Base-by-base conservation (phyloP, 2,113 vertebrate species). In the Psettodes erumei region DNA sequence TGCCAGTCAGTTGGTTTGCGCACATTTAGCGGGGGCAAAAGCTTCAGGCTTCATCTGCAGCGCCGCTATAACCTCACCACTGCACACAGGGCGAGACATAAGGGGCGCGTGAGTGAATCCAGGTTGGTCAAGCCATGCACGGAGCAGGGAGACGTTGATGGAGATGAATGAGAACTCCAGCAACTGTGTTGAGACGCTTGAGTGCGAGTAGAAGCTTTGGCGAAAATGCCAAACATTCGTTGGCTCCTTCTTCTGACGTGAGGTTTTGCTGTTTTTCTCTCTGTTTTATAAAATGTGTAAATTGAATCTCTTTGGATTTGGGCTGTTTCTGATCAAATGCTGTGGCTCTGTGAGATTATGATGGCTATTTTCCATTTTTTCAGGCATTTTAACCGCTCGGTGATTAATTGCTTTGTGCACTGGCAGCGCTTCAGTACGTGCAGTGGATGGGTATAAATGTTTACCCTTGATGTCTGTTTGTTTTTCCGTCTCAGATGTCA, bases 401-500 rank as follows among this genome's bases (percentile, higher is more conserved):
- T 6, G 43, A 47, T 47, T 10, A 21, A 47, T 23, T 9, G 8
- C 11, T 25, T 50, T n/a, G n/a, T n/a, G 16, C 42, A 43, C 2
- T 43, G n/a, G 6, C 10, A 13, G 12, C 3, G 32, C 6, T 28
- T 35, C 4, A 13, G 13, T 12, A 10, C 13, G n/a, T 62, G 19
- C 23, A 33, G 4, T 37, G 21, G 12, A 25, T 3, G 12, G 18
- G 0, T 18, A 33, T 1, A 3, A 51, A 25, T 32, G 19, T 54
- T 75, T 16, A 59, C 27, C 35, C 30, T 61, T 30, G 37, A 12
- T 30, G 5, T 33, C 18, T 27, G 8, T 15, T 2, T 16, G 28
- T 55, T 3, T 73, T 33, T 66, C 62, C 45, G 72, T 35, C 1
- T 9, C 93, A 99, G 98, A 99, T 99, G 98, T 98, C 98, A 96